Conservation (phyloP, 2,888 invertebrate species). For the Callinectes sapidus region DNA sequence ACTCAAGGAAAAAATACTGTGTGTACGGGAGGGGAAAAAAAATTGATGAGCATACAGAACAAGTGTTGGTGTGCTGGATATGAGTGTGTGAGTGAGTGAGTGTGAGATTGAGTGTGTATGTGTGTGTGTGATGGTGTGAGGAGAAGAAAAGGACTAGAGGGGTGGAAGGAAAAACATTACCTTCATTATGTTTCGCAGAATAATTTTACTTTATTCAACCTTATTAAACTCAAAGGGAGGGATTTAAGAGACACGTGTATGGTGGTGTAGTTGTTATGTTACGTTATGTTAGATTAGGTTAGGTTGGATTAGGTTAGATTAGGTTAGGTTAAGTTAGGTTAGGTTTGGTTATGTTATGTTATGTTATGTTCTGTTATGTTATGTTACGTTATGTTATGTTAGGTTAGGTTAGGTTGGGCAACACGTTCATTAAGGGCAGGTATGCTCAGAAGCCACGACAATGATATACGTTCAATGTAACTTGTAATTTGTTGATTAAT, state of each 20-base stretch:
- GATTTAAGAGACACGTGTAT: too few relatives aligned
- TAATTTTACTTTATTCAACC: too few relatives aligned
- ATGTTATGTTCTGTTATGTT: too few relatives aligned
- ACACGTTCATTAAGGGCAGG: background rate
- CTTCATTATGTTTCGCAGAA: too few relatives aligned
- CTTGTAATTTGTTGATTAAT: background rate
- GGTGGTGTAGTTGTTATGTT: too few relatives aligned
- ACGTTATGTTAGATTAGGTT: too few relatives aligned
- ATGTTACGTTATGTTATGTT: too few relatives aligned
- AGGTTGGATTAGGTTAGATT: too few relatives aligned
- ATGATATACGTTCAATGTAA: background rate
- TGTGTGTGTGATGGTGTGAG: background rate
- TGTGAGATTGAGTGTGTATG: background rate
- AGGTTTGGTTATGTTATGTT: too few relatives aligned
- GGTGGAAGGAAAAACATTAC: background rate
- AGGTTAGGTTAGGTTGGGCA: background rate
- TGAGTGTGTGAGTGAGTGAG: background rate
- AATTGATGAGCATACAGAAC: background rate
- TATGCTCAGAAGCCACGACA: background rate
- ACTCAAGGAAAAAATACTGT: background rate
- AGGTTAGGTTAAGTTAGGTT: too few relatives aligned
- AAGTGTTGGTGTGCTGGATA: background rate
- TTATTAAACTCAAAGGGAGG: too few relatives aligned
- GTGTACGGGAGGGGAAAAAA: background rate
- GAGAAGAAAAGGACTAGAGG: too few relatives aligned